Evolutionary conservation across 2,888 invertebrate species (phyloP).

Genomic region (Cosmia trapezina): DNA sequence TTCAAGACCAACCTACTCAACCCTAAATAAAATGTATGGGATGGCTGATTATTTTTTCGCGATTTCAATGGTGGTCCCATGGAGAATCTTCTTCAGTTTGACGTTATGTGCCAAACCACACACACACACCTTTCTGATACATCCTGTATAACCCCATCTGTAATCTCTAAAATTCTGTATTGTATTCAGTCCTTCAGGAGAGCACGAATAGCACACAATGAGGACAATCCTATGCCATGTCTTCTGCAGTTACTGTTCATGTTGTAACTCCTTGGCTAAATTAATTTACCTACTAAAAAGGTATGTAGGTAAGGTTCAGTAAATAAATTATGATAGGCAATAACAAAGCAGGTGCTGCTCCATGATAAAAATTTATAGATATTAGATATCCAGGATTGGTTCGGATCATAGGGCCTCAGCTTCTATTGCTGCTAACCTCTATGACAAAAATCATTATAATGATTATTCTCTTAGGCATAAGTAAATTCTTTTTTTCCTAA

Average conservation of each 20-base stretch:
- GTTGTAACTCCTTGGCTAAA: background rate
- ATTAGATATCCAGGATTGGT: background rate
- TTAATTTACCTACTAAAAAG: background rate
- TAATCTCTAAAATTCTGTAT: background rate
- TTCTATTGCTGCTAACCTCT: background rate
- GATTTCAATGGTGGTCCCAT: too few relatives aligned
- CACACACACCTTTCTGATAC: too few relatives aligned
- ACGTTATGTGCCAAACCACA: too few relatives aligned
- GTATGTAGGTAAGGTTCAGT: background rate
- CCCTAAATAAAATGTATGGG: too few relatives aligned
- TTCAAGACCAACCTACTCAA: too few relatives aligned
- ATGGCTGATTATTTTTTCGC: too few relatives aligned
- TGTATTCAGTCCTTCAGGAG: background rate
- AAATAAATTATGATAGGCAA: conserved; percentile 5
- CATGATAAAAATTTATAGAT: background rate
- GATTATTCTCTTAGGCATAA: background rate
- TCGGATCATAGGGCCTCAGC: too few relatives aligned
- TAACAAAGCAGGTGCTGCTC: background rate
- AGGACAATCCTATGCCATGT: background rate
- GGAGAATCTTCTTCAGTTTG: too few relatives aligned
- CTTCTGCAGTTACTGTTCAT: background rate
- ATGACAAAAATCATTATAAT: too few relatives aligned
- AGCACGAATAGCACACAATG: background rate
- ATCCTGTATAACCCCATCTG: background rate
- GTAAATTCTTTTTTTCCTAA: background rate